These are phyloP conservation scores for Argyresthia goedartella DNA, from an alignment of 2,888 invertebrate genomes.

Conservation along the genomic window DNA sequence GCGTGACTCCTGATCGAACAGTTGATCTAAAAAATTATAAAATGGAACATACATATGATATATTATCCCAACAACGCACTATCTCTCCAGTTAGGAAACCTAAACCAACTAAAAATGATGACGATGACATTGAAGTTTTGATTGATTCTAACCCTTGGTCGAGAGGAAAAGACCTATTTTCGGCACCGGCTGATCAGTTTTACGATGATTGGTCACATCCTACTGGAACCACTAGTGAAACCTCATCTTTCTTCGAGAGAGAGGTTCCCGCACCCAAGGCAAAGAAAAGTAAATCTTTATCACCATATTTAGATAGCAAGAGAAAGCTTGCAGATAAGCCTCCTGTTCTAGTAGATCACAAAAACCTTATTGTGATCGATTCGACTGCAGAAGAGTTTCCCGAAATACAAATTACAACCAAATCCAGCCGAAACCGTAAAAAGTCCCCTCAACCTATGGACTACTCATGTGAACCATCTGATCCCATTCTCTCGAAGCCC, in stretches of 20 bases:
- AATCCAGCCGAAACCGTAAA: constrained; percentile 40
- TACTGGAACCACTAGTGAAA: constrained; percentile 17
- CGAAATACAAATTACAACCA: constrained; percentile 59
- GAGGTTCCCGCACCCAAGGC: constrained; percentile 26
- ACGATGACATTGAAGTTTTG: background rate
- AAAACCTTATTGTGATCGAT: constrained; percentile 58
- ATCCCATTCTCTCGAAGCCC: constrained; percentile 28
- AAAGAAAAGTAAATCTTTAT: constrained; percentile 43
- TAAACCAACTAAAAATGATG: background rate
- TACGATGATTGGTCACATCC: background rate
- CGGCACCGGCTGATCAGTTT: background rate
- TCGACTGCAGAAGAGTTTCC: constrained; percentile 57
- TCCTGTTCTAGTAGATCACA: constrained; percentile 30
- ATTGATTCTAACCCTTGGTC: background rate
- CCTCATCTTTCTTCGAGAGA: constrained; percentile 18
- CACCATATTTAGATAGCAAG: constrained; percentile 30
- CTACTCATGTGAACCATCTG: constrained; percentile 21
- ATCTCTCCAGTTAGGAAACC: background rate
- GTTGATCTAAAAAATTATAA: constrained; percentile 18
- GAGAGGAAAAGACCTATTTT: background rate
- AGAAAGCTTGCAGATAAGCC: constrained; percentile 33
- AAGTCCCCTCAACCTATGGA: constrained; percentile 40
- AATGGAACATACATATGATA: constrained; percentile 15
- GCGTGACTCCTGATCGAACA: constrained; percentile 32
- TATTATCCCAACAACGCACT: background rate